These are phyloP conservation scores for Margarornis squamiger DNA, from an alignment of 2,797 vertebrate genomes.

Conservation along the genomic window DNA sequence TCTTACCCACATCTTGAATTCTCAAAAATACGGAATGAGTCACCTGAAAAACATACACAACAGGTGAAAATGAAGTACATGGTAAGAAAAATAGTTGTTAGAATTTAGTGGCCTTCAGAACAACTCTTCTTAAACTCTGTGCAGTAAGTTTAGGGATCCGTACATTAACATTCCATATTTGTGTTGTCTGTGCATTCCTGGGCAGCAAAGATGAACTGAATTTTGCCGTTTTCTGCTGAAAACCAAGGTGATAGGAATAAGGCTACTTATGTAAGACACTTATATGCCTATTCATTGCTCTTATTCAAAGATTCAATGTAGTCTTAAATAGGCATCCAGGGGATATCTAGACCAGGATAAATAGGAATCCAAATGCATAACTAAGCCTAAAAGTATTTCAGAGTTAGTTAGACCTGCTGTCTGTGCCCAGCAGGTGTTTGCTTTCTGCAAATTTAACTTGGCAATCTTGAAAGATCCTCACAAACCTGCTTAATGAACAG, in stretches of 20 bases:
- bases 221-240: background rate
- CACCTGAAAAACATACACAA: background rate
- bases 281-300: background rate
- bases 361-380: background rate
- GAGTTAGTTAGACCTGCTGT: background rate
- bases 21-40: background rate
- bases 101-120: background rate
- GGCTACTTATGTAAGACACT: background rate
- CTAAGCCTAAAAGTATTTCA: background rate
- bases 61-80: background rate
- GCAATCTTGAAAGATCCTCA: background rate
- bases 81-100: background rate
- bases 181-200: background rate
- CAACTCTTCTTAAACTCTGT: background rate
- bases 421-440: background rate
- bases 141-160: background rate
- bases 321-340: background rate
- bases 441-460: background rate
- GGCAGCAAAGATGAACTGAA: background rate
- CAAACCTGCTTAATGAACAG: background rate
- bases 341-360: background rate
- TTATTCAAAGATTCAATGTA: background rate
- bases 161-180: background rate
- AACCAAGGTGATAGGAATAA: background rate
- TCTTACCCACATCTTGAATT: background rate